Evolutionary conservation across 2,797 vertebrate species (phyloP).

Genomic region (Ibycter americanus): DNA sequence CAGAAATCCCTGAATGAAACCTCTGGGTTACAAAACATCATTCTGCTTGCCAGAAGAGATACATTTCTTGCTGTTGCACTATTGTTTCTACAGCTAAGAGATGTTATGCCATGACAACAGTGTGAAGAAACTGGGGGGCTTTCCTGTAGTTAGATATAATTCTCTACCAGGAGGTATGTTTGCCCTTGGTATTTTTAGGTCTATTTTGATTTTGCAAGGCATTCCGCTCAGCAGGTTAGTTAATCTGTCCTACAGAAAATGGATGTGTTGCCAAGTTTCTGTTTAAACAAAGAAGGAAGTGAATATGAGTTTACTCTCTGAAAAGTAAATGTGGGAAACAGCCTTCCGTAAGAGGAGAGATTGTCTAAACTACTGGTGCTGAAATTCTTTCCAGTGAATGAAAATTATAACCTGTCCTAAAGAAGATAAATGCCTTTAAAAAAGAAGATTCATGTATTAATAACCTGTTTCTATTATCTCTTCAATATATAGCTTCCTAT

Average conservation of each 20-base stretch:
- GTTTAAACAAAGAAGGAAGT: constrained; percentile 62
- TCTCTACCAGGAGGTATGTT: not conserved
- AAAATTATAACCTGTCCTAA: not conserved
- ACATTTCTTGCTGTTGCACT: not conserved
- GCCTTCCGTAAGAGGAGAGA: constrained; percentile 6
- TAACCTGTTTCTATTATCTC: not conserved
- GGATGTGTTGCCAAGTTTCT: constrained; percentile 50
- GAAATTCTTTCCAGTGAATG: constrained; percentile 33
- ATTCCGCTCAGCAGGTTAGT: constrained; percentile 10
- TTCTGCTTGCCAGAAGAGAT: not conserved
- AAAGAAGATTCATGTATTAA: not conserved
- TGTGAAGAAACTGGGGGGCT: not conserved
- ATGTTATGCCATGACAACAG: not conserved
- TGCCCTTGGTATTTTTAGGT: not conserved
- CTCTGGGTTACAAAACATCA: not conserved
- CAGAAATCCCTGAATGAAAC: not conserved
- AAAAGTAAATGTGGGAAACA: constrained; percentile 47
- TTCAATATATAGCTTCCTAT: not conserved
- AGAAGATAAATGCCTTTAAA: not conserved
- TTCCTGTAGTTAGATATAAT: not conserved
- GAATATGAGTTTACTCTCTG: constrained; percentile 56
- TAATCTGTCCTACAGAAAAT: constrained; percentile 60
- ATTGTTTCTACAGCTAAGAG: not conserved
- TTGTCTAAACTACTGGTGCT: constrained; percentile 12
- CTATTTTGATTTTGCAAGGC: constrained; percentile 33